Conservation (phyloP, 64 coral and sea anemone genomes). For the Dendronephthya gigantea region DNA sequence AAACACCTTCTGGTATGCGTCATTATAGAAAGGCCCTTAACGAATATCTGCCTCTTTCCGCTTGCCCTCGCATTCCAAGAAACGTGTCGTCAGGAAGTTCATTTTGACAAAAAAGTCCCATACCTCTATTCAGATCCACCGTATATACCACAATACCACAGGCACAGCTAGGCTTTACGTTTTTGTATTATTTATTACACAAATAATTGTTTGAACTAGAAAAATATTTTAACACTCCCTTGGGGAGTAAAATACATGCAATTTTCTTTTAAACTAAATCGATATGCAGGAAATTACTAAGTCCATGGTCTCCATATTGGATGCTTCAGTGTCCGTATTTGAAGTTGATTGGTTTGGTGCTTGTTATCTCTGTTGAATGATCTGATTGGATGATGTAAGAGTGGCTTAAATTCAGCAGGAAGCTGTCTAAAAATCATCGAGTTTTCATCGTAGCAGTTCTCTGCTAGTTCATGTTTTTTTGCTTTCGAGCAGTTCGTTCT, state of each 20-base stretch:
- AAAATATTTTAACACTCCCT: no score
- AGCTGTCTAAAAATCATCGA: not conserved
- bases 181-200: not conserved
- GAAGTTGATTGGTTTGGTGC: not conserved
- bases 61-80: no score
- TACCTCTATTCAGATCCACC: no score
- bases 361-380: not conserved
- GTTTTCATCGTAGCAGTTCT: not conserved
- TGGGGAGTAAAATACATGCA: not conserved
- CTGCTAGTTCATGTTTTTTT: not conserved
- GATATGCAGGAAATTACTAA: not conserved
- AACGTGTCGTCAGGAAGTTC: no score
- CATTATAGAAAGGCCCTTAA: no score
- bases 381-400: slow-evolving; percentile 12
- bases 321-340: not conserved
- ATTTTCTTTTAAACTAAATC: not conserved
- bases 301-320: not conserved
- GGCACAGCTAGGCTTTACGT: no score
- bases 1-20: no score
- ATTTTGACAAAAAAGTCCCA: no score
- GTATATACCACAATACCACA: no score
- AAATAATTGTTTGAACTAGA: not conserved
- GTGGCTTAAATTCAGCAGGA: not conserved
- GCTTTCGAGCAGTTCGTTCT: not conserved
- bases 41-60: no score